Conservation (phyloP, 2,888 invertebrate species). For the Trachelus iudaicus region DNA sequence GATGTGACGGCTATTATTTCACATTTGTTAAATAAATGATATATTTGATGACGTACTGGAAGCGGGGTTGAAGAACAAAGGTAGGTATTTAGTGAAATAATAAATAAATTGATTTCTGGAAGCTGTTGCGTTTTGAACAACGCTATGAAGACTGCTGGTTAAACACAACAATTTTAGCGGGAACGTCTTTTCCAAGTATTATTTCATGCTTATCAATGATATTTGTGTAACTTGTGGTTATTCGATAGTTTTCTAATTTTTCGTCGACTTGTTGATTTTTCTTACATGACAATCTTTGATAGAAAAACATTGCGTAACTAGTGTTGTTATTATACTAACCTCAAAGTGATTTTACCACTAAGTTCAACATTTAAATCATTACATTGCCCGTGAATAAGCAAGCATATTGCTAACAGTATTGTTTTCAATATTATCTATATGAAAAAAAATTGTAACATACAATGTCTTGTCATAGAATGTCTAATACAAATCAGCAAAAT, state of each 20-base stretch:
- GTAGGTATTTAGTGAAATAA: background rate
- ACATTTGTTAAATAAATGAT: background rate
- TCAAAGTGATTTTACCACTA: background rate
- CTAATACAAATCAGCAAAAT: conserved; percentile 16
- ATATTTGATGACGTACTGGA: background rate
- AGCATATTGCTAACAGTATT: background rate
- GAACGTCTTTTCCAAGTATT: background rate
- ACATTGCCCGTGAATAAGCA: background rate
- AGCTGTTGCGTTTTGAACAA: background rate
- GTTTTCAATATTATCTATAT: background rate
- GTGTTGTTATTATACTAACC: background rate
- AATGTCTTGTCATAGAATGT: conserved; percentile 20
- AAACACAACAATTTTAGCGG: background rate
- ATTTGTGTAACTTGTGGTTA: background rate
- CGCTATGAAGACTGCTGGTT: background rate
- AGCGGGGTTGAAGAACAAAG: background rate
- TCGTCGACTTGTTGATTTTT: background rate
- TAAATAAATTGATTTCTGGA: background rate
- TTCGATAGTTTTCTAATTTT: background rate
- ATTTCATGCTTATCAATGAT: background rate
- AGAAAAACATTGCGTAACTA: background rate
- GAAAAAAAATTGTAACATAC: background rate
- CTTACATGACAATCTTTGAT: background rate
- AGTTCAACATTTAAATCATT: background rate
- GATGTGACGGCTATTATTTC: background rate